phyloP scores from a whole-genome alignment of 2,888 invertebrate genomes.

The Dilophus febrilis region DNA sequence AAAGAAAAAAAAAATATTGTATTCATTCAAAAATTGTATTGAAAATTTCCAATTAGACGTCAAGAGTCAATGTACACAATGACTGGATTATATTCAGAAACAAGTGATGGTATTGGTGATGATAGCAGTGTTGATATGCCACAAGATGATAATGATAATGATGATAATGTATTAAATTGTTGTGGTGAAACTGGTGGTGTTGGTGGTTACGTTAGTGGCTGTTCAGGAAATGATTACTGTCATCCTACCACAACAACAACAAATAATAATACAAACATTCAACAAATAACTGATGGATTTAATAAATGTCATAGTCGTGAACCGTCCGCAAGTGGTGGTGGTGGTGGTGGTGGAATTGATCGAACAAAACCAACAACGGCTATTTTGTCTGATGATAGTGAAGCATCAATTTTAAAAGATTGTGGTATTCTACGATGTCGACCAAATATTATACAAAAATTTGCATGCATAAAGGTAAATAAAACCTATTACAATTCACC shows the following conservation, averaged over 20 bases:
- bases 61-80: constrained; percentile 82
- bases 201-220: constrained; percentile 12
- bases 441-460: constrained; percentile 68
- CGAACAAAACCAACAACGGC: constrained; percentile 30
- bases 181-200: constrained; percentile 28
- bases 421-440: constrained; percentile 79
- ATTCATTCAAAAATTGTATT: too few relatives aligned
- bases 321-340: constrained; percentile 55
- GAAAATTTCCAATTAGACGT: too few relatives aligned
- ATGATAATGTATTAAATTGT: constrained; percentile 26
- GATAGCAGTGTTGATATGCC: constrained; percentile 38
- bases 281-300: constrained; percentile 16
- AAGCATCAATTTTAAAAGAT: constrained; percentile 54
- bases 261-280: not conserved
- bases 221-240: constrained; percentile 16
- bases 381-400: constrained; percentile 30
- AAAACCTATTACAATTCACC: constrained; percentile 1
- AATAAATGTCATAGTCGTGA: constrained; percentile 69
- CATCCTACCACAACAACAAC: not conserved
- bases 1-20: too few relatives aligned
- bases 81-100: constrained; percentile 69
- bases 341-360: constrained; percentile 54
- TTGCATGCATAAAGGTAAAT: constrained; percentile 66
- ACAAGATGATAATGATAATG: constrained; percentile 19
- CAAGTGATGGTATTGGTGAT: constrained; percentile 42